A percentile compares a stretch with the other conserved stretches of the same genome.
phyloP scores from a whole-genome alignment of 2,113 vertebrate species.

The Xenopus borealis region DNA sequence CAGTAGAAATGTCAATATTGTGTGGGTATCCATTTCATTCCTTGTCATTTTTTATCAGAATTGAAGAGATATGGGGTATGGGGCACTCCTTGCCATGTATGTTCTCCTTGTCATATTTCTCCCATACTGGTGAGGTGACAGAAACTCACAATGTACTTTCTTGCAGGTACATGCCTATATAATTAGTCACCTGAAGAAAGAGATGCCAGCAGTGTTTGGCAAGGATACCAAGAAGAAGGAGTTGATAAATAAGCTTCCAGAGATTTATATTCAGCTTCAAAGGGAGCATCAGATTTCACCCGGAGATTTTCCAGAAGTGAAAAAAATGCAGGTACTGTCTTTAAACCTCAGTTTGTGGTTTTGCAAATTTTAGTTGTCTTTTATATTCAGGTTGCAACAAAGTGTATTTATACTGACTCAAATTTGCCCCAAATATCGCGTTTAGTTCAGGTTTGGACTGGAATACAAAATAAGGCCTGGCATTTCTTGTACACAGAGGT shows the following conservation, averaged over 20 bases:
- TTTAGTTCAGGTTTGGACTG: too few species aligned
- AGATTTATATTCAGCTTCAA: slow-evolving; percentile 87
- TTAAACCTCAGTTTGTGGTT: neutral
- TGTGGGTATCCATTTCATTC: too few species aligned
- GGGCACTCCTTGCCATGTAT: too few species aligned
- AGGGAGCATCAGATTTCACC: slow-evolving; percentile 91
- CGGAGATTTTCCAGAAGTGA: slow-evolving; percentile 90
- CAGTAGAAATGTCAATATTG: too few species aligned
- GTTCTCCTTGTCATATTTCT: too few species aligned
- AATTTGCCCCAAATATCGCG: too few species aligned
- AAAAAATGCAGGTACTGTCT: slow-evolving; percentile 86
- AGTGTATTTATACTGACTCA: neutral
- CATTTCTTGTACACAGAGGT: too few species aligned
- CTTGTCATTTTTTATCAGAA: too few species aligned
- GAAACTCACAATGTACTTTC: neutral
- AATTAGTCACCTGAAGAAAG: slow-evolving; percentile 93
- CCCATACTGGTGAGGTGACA: too few species aligned
- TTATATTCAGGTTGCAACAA: neutral
- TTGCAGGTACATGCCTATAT: slow-evolving; percentile 94
- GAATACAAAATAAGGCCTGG: too few species aligned
- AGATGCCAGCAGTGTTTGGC: slow-evolving; percentile 93
- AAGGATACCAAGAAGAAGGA: slow-evolving; percentile 94
- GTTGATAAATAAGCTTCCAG: slow-evolving; percentile 82
- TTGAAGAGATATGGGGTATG: too few species aligned
- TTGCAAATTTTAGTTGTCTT: neutral